phyloP scores from a whole-genome alignment of 92 coral and sea anemone species.

The Actinostola sp. region DNA sequence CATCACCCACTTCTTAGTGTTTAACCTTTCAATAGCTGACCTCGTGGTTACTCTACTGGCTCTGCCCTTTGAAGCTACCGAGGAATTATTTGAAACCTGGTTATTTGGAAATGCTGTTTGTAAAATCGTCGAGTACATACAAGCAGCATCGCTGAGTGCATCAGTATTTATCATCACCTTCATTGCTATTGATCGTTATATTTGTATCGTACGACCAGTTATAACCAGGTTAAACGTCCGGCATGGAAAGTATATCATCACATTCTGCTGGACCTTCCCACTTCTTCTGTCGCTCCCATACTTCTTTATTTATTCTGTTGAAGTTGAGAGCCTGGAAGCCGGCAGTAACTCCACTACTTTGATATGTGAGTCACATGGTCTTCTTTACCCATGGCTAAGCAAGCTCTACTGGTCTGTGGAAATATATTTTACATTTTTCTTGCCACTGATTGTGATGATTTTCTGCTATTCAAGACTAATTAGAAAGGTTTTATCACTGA shows the following conservation, averaged over 20 bases:
- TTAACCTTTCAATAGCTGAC: constrained; percentile 47
- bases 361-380: constrained; percentile 57
- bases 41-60: constrained; percentile 38
- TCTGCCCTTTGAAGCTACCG: constrained; percentile 51
- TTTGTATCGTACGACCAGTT: constrained; percentile 61
- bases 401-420: constrained; percentile 58
- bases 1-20: constrained; percentile 39
- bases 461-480: constrained; percentile 69
- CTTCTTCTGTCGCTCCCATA: constrained; percentile 42
- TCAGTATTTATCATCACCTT: constrained; percentile 64
- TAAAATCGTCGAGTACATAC: constrained; percentile 61
- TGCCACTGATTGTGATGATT: constrained; percentile 59
- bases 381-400: constrained; percentile 55
- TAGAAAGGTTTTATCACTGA: constrained; percentile 20
- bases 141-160: constrained; percentile 56
- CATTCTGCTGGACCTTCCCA: constrained; percentile 63
- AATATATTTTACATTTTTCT: constrained; percentile 32
- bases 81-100: constrained; percentile 53
- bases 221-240: constrained; percentile 35
- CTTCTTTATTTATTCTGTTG: constrained; percentile 42
- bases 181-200: constrained; percentile 76
- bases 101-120: constrained; percentile 51
- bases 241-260: constrained; percentile 55
- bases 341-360: constrained; percentile 21
- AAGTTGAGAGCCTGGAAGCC: neutral